Base-by-base conservation (phyloP, 1,140 invertebrate genomes). In the Heliconius himera region DNA sequence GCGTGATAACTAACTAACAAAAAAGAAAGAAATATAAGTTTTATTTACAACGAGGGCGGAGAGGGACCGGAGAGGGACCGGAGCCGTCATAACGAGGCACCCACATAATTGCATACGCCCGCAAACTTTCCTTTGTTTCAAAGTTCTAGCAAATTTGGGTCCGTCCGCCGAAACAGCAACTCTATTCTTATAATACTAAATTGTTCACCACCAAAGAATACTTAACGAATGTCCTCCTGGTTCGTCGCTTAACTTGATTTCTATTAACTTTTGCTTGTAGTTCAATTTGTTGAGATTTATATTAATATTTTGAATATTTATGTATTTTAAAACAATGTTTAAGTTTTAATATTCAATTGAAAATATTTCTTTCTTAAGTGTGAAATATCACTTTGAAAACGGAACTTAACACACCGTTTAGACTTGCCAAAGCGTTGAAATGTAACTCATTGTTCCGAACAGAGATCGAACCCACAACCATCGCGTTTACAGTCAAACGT, bases 121-220 rank as follows among this genome's bases (percentile, higher is more conserved):
- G 70, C 80, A 71, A 83, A 82, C 82, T 83, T 85, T 81, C 80
- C 78, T 83, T 85, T 85, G 82, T 85, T 85, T 38, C 77, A 82
- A 80, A 85, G 82, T 87, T 88, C 41, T 74, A 77, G 66, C 74
- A 70, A 79, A 79, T 76, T 79, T 76, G 29, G 76, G 70, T 76
- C 76, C 70, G 41, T 78, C 51, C 29, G 74, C 49, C 26, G 79
- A 76, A 76, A 76, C 71, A 41, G 49, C 71, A 51, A 56, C 70
- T 76, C 60, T 72, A 70, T 81, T 74, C 76, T 77, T 81, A 81
- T 74, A 74, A 81, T 41, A 76, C 74, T 38, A 72, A 72, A 72
- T 41, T 38, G 70, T 72, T 72, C 70, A 41, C 70, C n/a, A 16
- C 18, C 33, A 72, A 72, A 72, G 36, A 72, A 72, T 72, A 72